Percentiles rank a stretch among this genome's conserved stretches.
Conservation (phyloP, 2,113 vertebrate genomes). For the Maccullochella peelii region DNA sequence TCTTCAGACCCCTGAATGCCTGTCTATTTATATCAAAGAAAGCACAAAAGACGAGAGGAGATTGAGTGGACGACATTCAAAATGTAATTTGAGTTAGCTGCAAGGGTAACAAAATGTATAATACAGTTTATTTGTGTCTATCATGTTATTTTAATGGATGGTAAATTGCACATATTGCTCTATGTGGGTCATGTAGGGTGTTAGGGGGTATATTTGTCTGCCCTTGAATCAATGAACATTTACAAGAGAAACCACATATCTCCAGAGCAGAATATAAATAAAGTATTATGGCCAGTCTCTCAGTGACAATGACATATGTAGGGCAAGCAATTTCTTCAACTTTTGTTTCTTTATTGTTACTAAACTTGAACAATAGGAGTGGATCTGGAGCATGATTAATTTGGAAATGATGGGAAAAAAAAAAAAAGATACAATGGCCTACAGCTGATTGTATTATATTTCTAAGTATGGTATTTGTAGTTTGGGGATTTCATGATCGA, state of each 20-base stretch:
- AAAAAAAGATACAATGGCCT: conserved; percentile 55
- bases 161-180: conserved; percentile 70
- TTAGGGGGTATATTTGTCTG: conserved; percentile 83
- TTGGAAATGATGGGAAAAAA: conserved; percentile 55
- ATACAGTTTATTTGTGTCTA: conserved; percentile 84
- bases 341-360: conserved; percentile 82
- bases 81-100: conserved; percentile 64
- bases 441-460: conserved; percentile 54
- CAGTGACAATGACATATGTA: conserved; percentile 88
- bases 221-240: conserved; percentile 86
- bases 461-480: conserved; percentile 35
- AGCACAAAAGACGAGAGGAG: conserved; percentile 65
- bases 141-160: conserved; percentile 79
- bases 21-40: conserved; percentile 80
- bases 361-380: conserved; percentile 71
- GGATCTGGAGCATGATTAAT: conserved; percentile 82
- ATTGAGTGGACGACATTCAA: conserved; percentile 71
- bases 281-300: conserved; percentile 81
- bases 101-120: conserved; percentile 60
- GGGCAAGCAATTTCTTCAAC: conserved; percentile 83
- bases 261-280: conserved; percentile 85
- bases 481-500: conserved; percentile 18
- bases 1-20: conserved; percentile 73
- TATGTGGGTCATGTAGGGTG: conserved; percentile 85
- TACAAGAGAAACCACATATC: conserved; percentile 82